A percentile compares a stretch with the other conserved stretches of the same genome.
These are phyloP conservation scores for Halcyon malimbica DNA, from an alignment of 2,113 vertebrate species.

Conservation along the genomic window DNA sequence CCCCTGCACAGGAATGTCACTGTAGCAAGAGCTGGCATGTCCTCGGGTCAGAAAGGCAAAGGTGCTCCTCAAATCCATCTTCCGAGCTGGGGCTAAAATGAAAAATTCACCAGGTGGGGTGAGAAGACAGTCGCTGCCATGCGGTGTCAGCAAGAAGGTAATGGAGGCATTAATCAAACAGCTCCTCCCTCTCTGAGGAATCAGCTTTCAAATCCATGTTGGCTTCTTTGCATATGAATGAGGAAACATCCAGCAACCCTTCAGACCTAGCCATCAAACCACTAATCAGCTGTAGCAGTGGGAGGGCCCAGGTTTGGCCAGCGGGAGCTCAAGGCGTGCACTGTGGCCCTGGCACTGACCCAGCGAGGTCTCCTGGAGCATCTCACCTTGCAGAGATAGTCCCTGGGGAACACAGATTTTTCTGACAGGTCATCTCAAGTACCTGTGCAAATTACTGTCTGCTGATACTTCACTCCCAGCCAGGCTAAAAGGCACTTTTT, in stretches of 20 bases:
- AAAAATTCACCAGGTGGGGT: neutral
- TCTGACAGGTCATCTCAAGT: neutral
- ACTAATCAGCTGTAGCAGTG: neutral
- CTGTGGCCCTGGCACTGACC: rapidly evolving
- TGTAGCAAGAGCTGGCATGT: neutral
- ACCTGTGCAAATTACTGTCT: neutral
- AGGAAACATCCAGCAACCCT: neutral
- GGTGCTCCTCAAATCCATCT: neutral
- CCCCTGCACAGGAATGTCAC: neutral
- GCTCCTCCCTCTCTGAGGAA: neutral
- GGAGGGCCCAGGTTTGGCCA: neutral
- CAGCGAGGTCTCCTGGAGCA: rapidly evolving
- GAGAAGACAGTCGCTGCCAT: neutral
- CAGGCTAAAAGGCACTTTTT: neutral
- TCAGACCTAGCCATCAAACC: neutral
- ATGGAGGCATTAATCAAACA: slow-evolving; percentile 5
- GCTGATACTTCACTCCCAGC: neutral
- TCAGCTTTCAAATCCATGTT: neutral
- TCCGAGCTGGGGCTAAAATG: neutral
- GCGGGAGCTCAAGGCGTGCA: rapidly evolving
- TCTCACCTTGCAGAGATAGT: neutral
- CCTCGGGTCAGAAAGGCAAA: neutral
- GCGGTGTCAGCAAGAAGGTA: neutral
- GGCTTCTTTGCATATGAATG: neutral
- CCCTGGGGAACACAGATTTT: neutral